These are phyloP conservation scores for Theristicus caerulescens DNA, from an alignment of 2,113 vertebrate genomes.

Conservation along the genomic window DNA sequence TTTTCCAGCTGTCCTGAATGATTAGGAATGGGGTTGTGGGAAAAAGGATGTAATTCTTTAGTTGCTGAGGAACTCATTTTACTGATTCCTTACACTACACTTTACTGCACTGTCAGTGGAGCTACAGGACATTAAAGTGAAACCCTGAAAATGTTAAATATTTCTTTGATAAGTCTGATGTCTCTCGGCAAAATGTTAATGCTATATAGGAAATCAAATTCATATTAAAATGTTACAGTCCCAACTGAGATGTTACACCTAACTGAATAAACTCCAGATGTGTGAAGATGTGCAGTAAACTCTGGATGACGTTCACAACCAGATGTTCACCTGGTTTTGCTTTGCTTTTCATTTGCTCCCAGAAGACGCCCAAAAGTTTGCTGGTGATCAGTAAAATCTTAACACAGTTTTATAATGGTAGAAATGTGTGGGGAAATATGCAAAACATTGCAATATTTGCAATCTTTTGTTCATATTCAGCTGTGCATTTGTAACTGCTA, in stretches of 20 bases:
- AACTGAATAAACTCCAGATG: background rate
- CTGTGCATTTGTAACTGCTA: background rate
- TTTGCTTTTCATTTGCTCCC: background rate
- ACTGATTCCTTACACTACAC: background rate
- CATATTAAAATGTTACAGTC: background rate
- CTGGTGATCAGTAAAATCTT: background rate
- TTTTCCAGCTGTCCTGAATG: background rate
- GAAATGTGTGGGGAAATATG: background rate
- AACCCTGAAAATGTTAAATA: background rate
- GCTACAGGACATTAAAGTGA: background rate
- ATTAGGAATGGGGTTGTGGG: background rate
- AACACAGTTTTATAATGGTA: background rate
- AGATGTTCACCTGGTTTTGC: background rate
- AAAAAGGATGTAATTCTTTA: background rate
- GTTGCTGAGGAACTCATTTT: background rate
- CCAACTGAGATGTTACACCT: background rate
- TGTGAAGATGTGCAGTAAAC: background rate
- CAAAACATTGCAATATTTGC: background rate
- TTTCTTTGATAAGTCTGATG: background rate
- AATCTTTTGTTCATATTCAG: background rate
- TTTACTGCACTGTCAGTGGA: background rate
- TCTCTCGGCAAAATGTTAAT: background rate
- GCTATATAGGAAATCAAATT: background rate
- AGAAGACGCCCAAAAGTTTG: background rate
- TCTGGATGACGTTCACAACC: background rate